A percentile compares a stretch with the other conserved stretches of the same genome.
These are phyloP conservation scores for Corbicula japonica DNA, from an alignment of 2,888 invertebrate species.

Conservation along the genomic window DNA sequence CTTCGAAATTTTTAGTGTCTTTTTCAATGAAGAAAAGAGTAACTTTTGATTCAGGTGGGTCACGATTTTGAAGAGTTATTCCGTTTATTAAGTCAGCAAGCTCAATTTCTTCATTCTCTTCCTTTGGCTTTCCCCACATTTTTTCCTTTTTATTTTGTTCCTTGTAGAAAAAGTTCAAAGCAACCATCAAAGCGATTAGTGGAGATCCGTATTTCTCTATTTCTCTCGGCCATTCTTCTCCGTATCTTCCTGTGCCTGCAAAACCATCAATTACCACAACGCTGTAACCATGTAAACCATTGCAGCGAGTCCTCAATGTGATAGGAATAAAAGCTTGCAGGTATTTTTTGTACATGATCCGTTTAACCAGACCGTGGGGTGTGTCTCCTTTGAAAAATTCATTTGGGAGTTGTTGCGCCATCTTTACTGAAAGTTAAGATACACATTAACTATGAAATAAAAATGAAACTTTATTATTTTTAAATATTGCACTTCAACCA, in stretches of 20 bases:
- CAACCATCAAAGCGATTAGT: constrained; percentile 27
- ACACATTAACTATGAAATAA: too few species aligned
- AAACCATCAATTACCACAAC: constrained; percentile 22
- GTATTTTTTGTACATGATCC: constrained; percentile 28
- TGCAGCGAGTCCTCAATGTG: not conserved
- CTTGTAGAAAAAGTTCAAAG: constrained; percentile 13
- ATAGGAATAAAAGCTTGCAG: constrained; percentile 28
- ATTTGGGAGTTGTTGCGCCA: too few species aligned
- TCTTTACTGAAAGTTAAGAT: too few species aligned
- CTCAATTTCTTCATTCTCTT: not conserved
- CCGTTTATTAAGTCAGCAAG: not conserved
- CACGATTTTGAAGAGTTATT: not conserved
- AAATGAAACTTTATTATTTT: too few species aligned
- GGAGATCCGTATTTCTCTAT: constrained; percentile 36
- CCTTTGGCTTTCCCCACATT: not conserved
- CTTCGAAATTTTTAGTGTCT: not conserved
- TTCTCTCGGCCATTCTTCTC: constrained; percentile 4
- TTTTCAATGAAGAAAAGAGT: not conserved
- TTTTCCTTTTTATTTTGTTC: not conserved
- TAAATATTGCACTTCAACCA: too few species aligned
- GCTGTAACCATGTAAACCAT: not conserved
- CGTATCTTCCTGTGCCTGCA: constrained; percentile 30
- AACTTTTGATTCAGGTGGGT: not conserved
- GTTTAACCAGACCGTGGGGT: constrained; percentile 28
- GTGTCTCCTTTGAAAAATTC: constrained; percentile 26